Evolutionary conservation across 2,113 vertebrate species (phyloP).

Genomic region (Amblyornis subalaris): DNA sequence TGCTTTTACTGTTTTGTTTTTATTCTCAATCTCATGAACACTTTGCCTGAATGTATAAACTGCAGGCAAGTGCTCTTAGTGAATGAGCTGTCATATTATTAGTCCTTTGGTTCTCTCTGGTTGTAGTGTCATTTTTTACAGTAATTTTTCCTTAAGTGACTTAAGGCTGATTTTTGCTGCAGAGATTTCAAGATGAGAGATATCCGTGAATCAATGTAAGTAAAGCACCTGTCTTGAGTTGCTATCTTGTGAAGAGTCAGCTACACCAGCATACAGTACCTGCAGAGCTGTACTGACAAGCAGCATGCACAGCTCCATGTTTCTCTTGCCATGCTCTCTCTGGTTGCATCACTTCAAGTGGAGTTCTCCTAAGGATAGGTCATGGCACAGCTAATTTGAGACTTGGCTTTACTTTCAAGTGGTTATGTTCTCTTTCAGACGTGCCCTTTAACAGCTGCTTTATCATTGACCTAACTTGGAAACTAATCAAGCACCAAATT

Average conservation of each 20-base stretch:
- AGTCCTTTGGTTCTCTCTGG: not conserved
- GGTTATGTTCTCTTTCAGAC: not conserved
- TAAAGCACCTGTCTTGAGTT: not conserved
- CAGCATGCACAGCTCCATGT: not conserved
- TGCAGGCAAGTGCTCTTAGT: not conserved
- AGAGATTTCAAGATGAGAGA: not conserved
- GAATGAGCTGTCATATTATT: accelerated
- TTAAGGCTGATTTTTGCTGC: not conserved
- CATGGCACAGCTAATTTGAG: not conserved
- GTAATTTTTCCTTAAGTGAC: not conserved
- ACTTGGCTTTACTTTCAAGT: conserved; percentile 12
- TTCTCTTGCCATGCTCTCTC: not conserved
- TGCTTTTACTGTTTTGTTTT: not conserved
- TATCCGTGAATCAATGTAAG: not conserved
- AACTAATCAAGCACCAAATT: not conserved
- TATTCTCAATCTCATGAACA: not conserved
- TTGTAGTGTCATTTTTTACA: not conserved
- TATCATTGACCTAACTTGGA: conserved; percentile 20
- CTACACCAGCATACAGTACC: not conserved
- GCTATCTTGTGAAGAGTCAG: not conserved
- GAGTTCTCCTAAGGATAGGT: not conserved
- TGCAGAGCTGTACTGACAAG: not conserved
- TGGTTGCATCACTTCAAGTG: not conserved
- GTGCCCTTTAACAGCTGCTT: not conserved
- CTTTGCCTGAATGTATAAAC: not conserved